Percentiles rank a stretch among this genome's conserved stretches.
phyloP scores from a whole-genome alignment of 2,113 vertebrate species.

The Bujurquina vittata region DNA sequence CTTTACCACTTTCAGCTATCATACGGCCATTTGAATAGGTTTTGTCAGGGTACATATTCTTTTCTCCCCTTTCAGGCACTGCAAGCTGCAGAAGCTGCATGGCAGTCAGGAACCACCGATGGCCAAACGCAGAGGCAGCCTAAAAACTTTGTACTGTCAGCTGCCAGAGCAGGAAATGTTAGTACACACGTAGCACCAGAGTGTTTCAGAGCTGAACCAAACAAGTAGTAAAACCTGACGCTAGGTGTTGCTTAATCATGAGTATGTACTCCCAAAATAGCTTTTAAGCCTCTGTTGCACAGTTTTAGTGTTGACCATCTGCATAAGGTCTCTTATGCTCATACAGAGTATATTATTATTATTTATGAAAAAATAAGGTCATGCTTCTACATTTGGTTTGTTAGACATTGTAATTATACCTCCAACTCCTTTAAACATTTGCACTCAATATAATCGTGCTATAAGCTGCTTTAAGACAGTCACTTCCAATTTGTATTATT shows the following conservation, averaged over 20 bases:
- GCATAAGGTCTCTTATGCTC: not conserved
- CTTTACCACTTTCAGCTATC: not conserved
- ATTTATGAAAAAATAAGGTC: not conserved
- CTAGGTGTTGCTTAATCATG: slow-evolving; percentile 17
- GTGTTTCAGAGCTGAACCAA: not conserved
- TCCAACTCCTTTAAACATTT: slow-evolving; percentile 8
- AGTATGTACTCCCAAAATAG: slow-evolving; percentile 26
- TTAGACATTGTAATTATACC: not conserved
- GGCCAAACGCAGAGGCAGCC: slow-evolving; percentile 81
- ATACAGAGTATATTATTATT: not conserved
- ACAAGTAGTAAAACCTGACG: slow-evolving; percentile 40
- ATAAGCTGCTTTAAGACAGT: not conserved
- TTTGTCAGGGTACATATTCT: not conserved
- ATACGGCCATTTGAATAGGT: not conserved
- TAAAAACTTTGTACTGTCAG: slow-evolving; percentile 81
- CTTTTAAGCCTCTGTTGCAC: not conserved
- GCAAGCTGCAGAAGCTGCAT: slow-evolving; percentile 84
- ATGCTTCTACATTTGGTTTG: not conserved
- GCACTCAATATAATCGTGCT: not conserved
- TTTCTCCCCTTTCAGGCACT: slow-evolving; percentile 78
- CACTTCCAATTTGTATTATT: not conserved
- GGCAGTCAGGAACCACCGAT: slow-evolving; percentile 78
- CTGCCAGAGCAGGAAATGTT: slow-evolving; percentile 88
- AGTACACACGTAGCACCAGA: slow-evolving; percentile 44
- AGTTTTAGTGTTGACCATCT: slow-evolving; percentile 1